phyloP scores from a whole-genome alignment of 2,888 invertebrate species.

The Himalopsyche anomala region DNA sequence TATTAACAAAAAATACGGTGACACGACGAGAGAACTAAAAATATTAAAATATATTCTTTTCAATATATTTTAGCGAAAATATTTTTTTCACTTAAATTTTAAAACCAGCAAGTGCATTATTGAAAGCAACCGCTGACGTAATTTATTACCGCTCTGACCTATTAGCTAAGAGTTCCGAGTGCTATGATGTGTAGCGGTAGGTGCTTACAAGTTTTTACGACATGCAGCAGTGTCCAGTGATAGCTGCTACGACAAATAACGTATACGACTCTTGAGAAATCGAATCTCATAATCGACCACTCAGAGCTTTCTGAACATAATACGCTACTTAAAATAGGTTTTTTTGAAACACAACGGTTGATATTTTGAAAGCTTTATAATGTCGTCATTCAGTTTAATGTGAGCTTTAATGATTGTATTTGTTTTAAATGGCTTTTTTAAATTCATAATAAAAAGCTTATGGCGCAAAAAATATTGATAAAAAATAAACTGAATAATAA shows the following conservation, averaged over 20 bases:
- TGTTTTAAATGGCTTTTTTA: background rate
- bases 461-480: background rate
- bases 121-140: too few species aligned
- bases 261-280: background rate
- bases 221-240: too few species aligned
- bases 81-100: too few species aligned
- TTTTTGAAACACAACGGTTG: background rate
- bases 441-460: background rate
- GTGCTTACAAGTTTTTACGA: too few species aligned
- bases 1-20: too few species aligned
- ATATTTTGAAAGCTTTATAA: background rate
- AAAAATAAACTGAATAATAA: background rate
- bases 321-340: background rate
- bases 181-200: too few species aligned
- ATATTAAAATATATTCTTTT: too few species aligned
- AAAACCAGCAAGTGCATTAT: too few species aligned
- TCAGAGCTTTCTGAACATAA: background rate
- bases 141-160: too few species aligned
- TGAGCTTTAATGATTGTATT: background rate
- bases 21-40: too few species aligned
- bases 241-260: background rate
- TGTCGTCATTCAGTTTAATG: background rate
- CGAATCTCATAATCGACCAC: conserved; percentile 15
- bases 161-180: too few species aligned
- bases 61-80: too few species aligned